These are phyloP conservation scores for Callinectes sapidus DNA, from an alignment of 2,888 invertebrate species.

Conservation along the genomic window DNA sequence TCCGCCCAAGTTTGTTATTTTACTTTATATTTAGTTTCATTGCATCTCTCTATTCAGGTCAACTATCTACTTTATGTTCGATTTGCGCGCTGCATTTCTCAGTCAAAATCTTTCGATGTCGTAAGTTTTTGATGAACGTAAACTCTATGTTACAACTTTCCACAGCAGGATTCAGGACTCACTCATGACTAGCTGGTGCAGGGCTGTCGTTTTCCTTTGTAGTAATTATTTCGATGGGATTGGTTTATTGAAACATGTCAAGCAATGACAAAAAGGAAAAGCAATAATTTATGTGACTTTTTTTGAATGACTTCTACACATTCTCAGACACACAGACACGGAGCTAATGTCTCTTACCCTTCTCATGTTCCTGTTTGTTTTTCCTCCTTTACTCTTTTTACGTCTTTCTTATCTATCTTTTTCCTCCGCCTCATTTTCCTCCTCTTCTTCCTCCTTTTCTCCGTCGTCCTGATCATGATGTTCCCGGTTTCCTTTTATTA, in stretches of 20 bases:
- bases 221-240: neutral
- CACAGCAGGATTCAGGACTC: neutral
- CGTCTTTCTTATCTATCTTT: neutral
- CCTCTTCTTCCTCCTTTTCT: neutral
- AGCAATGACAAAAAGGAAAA: neutral
- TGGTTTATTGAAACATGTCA: neutral
- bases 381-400: neutral
- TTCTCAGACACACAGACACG: neutral
- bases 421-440: neutral
- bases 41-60: too few species aligned
- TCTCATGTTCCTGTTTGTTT: neutral
- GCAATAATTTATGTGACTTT: neutral
- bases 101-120: neutral
- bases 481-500: too few species aligned
- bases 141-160: neutral
- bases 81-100: neutral
- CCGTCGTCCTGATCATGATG: neutral
- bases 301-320: neutral
- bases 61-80: neutral
- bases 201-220: neutral
- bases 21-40: too few species aligned
- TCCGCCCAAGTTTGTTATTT: too few species aligned
- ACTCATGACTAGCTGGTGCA: neutral
- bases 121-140: neutral
- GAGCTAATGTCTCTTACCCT: neutral